Evolutionary conservation across 2,113 vertebrate species (phyloP).

Genomic region (Brachirus orientalis): DNA sequence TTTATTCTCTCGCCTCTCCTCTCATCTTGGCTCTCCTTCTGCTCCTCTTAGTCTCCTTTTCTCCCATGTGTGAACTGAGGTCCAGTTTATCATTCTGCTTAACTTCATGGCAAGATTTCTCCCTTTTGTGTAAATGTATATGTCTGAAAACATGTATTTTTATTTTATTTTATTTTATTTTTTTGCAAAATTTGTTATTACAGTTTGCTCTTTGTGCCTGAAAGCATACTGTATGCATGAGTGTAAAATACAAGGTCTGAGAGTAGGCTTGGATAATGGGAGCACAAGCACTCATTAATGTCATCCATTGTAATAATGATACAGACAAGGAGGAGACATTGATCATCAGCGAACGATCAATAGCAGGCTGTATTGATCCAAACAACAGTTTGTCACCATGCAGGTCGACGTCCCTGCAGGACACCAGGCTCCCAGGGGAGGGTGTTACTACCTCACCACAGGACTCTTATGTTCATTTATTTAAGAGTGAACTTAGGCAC

Average conservation of each 20-base stretch:
- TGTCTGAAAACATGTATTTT: neutral
- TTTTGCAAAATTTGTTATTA: neutral
- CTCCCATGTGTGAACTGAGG: conserved; percentile 38
- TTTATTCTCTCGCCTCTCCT: conserved; percentile 47
- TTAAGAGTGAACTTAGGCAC: conserved; percentile 53
- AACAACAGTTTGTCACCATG: conserved; percentile 67
- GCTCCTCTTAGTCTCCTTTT: conserved; percentile 41
- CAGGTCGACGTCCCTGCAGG: conserved; percentile 40
- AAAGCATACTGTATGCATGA: conserved; percentile 7
- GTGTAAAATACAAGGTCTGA: conserved; percentile 17
- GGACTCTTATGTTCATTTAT: conserved; percentile 60
- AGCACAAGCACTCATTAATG: conserved; percentile 64
- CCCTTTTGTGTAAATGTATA: conserved; percentile 22
- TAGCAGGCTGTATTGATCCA: conserved; percentile 67
- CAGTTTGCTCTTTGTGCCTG: conserved; percentile 1
- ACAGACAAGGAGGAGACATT: conserved; percentile 61
- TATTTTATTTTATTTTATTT: too few relatives aligned
- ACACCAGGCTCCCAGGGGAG: conserved; percentile 39
- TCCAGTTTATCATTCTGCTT: conserved; percentile 50
- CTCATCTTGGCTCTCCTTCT: conserved; percentile 48
- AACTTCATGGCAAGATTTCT: conserved; percentile 18
- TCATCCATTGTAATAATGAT: conserved; percentile 55
- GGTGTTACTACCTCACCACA: conserved; percentile 48
- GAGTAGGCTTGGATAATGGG: conserved; percentile 36
- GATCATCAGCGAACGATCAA: conserved; percentile 72